Evolutionary conservation across 2,888 invertebrate genomes (phyloP).

Genomic region (Tachina grossa): DNA sequence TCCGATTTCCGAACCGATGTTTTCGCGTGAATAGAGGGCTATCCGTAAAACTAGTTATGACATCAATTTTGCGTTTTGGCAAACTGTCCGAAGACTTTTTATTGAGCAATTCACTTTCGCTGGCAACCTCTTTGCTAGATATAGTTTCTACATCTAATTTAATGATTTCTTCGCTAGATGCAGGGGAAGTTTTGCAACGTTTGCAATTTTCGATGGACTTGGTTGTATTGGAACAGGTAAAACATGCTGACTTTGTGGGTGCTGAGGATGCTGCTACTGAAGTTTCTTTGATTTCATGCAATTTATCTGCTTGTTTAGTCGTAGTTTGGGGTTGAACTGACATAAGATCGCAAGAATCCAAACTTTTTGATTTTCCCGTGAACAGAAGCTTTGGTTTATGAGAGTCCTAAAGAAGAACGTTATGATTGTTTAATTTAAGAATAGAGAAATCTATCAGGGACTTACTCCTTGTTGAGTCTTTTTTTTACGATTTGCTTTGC

Average conservation of each 20-base stretch:
- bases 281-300: slow-evolving; percentile 80
- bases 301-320: slow-evolving; percentile 78
- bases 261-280: slow-evolving; percentile 72
- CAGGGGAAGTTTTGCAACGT: slow-evolving; percentile 76
- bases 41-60: slow-evolving; percentile 83
- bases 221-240: slow-evolving; percentile 78
- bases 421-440: neutral
- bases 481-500: slow-evolving; percentile 83
- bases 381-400: slow-evolving; percentile 81
- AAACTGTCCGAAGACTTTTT: slow-evolving; percentile 62
- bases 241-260: slow-evolving; percentile 76
- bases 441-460: slow-evolving; percentile 25
- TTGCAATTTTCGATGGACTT: slow-evolving; percentile 78
- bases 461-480: slow-evolving; percentile 78
- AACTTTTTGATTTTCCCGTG: slow-evolving; percentile 87
- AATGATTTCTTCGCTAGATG: slow-evolving; percentile 65
- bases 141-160: slow-evolving; percentile 43
- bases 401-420: slow-evolving; percentile 73
- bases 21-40: slow-evolving; percentile 83
- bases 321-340: slow-evolving; percentile 78
- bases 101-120: slow-evolving; percentile 40
- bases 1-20: slow-evolving; percentile 81
- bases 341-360: slow-evolving; percentile 92
- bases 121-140: slow-evolving; percentile 40
- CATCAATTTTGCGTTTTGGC: slow-evolving; percentile 81